Evolutionary conservation across 2,113 vertebrate species (phyloP), one percentile per base, ranked within the genome.

Genomic region (Forbesichthys agassizii): DNA sequence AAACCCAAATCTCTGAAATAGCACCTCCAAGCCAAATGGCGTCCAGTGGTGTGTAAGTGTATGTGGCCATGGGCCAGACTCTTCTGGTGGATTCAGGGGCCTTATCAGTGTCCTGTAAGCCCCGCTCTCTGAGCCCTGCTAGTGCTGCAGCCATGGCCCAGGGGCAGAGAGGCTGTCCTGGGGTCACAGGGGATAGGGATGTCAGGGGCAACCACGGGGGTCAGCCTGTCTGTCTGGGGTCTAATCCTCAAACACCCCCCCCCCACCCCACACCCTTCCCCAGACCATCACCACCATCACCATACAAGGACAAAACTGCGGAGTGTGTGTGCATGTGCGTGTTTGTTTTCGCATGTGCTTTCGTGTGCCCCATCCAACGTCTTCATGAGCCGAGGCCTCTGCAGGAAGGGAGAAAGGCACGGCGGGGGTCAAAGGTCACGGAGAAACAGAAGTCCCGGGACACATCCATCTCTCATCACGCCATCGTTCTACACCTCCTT

Each of bases 361-460:
- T 56, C 11, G n/a, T 11, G 59, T 47, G 46, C 7, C 18, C 54
- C 66, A 9, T 62, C 51, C 61, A 65, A 46, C 33, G 20, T 48
- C 33, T 11, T 66, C 42, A 3, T 16, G 11, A n/a, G 20, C 8
- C 59, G 16, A 46, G 46, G 27, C 55, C 36, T 10, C 61, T 14
- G 27, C 75, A 83, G 66, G 83, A 68, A 10, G 67, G 61, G 61
- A 73, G 69, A 69, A 33, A 63, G 55, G 16, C 20, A 56, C 36
- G 70, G 36, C 2, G 0, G 42, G 68, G 82, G 82, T 85, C 69
- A 78, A 60, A 86, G 77, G 82, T 75, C 64, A 27, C n/a, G 1
- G 49, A 68, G 75, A 79, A 88, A 85, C 87, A 90, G 84, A 80
- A 83, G 84, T 79, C 81, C 16, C 51, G 4, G 33, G 47, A 36